phyloP scores from a whole-genome alignment of 1,140 invertebrate genomes.

The Papilio glaucus region DNA sequence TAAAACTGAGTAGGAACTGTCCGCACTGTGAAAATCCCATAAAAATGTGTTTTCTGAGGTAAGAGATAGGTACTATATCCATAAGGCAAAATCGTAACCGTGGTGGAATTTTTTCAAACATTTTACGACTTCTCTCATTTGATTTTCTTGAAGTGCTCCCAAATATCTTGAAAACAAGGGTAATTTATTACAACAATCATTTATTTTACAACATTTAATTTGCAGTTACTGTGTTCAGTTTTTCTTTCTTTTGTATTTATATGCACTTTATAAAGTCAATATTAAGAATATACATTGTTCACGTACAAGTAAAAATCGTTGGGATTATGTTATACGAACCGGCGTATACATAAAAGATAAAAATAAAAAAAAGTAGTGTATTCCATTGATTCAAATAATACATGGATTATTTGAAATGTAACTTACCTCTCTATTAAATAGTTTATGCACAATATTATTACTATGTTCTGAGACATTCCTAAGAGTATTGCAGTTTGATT shows the following conservation, averaged over 20 bases:
- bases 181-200: slow-evolving; percentile 29
- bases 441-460: slow-evolving; percentile 74
- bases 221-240: not conserved
- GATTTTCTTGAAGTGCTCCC: slow-evolving; percentile 72
- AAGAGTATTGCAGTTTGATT: slow-evolving; percentile 56
- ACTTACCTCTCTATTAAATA: slow-evolving; percentile 80
- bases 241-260: not conserved
- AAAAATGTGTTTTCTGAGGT: slow-evolving; percentile 89
- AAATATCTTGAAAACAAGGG: slow-evolving; percentile 64
- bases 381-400: slow-evolving; percentile 41
- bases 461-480: slow-evolving; percentile 54
- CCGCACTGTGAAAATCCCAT: slow-evolving; percentile 97
- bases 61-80: slow-evolving; percentile 82
- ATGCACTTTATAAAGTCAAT: not conserved
- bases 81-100: slow-evolving; percentile 85
- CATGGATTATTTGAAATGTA: slow-evolving; percentile 44
- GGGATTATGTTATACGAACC: slow-evolving; percentile 10
- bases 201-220: slow-evolving; percentile 12
- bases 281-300: not conserved
- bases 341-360: slow-evolving; percentile 39
- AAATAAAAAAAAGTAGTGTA: slow-evolving; percentile 57
- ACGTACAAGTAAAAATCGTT: not conserved
- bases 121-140: slow-evolving; percentile 65
- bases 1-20: slow-evolving; percentile 94
- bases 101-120: slow-evolving; percentile 85